Evolutionary conservation across 2,113 vertebrate species (phyloP).

Genomic region (Embiotoca jacksoni): DNA sequence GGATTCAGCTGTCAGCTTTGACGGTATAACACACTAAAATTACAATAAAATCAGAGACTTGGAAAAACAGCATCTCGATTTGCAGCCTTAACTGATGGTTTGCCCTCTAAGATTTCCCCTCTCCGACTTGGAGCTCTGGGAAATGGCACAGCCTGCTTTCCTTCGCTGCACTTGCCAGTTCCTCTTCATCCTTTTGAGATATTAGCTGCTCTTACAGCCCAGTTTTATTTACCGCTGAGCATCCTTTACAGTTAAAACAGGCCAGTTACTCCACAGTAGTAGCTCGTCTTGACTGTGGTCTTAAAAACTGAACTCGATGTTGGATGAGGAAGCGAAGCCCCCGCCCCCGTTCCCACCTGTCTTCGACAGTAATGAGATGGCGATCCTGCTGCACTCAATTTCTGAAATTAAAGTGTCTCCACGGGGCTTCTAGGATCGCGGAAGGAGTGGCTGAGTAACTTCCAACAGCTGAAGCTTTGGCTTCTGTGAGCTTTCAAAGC

Average conservation of each 20-base stretch:
- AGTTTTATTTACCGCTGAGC: slow-evolving; percentile 33
- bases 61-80: no score
- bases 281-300: slow-evolving; percentile 1
- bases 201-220: background rate
- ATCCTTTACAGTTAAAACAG: slow-evolving; percentile 5
- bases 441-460: slow-evolving; percentile 5
- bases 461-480: background rate
- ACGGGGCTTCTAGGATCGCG: slow-evolving; percentile 11
- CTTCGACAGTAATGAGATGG: slow-evolving; percentile 54
- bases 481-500: background rate
- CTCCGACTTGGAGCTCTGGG: slow-evolving; percentile 12
- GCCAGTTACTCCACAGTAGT: background rate
- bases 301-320: slow-evolving; percentile 24
- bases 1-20: no score
- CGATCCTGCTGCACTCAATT: slow-evolving; percentile 30
- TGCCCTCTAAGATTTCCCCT: background rate
- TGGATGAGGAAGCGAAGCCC: slow-evolving; percentile 3
- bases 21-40: no score
- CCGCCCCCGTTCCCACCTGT: background rate
- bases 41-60: no score
- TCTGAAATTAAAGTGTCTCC: slow-evolving; percentile 52
- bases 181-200: slow-evolving; percentile 23
- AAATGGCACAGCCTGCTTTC: slow-evolving; percentile 14
- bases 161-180: background rate
- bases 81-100: no score